phyloP scores from a whole-genome alignment of 2,797 vertebrate species.

The Sitta carolinensis region DNA sequence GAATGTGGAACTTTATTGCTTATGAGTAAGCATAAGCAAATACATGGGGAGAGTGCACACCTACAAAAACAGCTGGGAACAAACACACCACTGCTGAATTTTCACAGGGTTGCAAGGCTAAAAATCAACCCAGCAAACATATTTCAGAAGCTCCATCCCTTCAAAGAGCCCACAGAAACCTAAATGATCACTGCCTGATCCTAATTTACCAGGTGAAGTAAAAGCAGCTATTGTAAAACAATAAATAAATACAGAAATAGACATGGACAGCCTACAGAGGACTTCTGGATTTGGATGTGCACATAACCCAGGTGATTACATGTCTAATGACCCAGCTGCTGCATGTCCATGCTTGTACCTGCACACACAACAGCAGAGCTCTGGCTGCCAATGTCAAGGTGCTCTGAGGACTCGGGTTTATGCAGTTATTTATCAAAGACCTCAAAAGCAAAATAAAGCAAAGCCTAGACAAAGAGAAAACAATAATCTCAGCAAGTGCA shows the following conservation, averaged over 20 bases:
- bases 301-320: not conserved
- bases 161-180: constrained; percentile 58
- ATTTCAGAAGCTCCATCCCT: constrained; percentile 16
- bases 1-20: constrained; percentile 37
- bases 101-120: constrained; percentile 18
- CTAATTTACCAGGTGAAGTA: not conserved
- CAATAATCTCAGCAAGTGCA: not conserved
- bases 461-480: constrained; percentile 1
- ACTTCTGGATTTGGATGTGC: constrained; percentile 28
- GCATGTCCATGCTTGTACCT: not conserved
- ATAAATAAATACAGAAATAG: constrained; percentile 32
- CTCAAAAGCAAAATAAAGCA: constrained; percentile 25
- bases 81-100: constrained; percentile 24
- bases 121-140: constrained; percentile 17
- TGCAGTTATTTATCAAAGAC: constrained; percentile 13
- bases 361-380: not conserved
- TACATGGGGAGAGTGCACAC: not conserved
- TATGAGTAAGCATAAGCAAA: constrained; percentile 63
- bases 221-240: constrained; percentile 19
- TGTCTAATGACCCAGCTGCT: not conserved
- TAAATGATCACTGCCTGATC: not conserved
- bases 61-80: constrained; percentile 36
- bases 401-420: not conserved
- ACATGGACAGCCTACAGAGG: not conserved
- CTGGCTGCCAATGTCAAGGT: constrained; percentile 31